A percentile compares a stretch with the other conserved stretches of the same genome.
Conservation (phyloP, 2,888 invertebrate genomes). For the Conops quadrifasciatus region DNA sequence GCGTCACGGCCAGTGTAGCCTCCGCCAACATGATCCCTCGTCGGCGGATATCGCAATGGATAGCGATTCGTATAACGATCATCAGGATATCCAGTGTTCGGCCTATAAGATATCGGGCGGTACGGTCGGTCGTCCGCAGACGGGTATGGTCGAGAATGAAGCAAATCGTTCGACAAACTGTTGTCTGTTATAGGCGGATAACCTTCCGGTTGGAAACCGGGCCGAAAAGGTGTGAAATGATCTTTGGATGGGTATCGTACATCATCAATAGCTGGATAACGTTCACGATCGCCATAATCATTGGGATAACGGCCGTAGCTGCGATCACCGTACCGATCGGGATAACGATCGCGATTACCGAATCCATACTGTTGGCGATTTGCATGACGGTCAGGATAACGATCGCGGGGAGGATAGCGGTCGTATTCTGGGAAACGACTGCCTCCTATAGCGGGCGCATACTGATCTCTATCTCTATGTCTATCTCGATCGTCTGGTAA, state of each 20-base stretch:
- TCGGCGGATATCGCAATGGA: constrained; percentile 50
- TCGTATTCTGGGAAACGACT: constrained; percentile 46
- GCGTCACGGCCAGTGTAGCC: constrained; percentile 61
- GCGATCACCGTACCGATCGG: constrained; percentile 46
- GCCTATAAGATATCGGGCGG: constrained; percentile 56
- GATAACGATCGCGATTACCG: constrained; percentile 45
- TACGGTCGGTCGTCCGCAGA: constrained; percentile 56
- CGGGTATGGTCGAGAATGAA: constrained; percentile 61
- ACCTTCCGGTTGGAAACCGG: constrained; percentile 46
- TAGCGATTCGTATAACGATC: constrained; percentile 57
- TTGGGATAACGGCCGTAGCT: constrained; percentile 38
- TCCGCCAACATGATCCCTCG: constrained; percentile 50
- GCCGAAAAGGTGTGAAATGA: constrained; percentile 53
- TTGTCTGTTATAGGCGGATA: constrained; percentile 59
- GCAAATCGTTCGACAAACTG: constrained; percentile 60
- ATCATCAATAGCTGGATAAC: constrained; percentile 46
- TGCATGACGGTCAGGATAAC: constrained; percentile 42
- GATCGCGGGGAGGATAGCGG: constrained; percentile 43
- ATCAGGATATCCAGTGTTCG: constrained; percentile 55
- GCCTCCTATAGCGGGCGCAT: constrained; percentile 45
- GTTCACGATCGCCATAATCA: constrained; percentile 45
- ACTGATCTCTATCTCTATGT: constrained; percentile 50
- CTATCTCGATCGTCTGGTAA: constrained; percentile 47
- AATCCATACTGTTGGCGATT: constrained; percentile 43
- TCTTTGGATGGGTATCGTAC: constrained; percentile 50